phyloP scores from a whole-genome alignment of 2,113 vertebrate genomes.

The Haliaeetus leucogaster region DNA sequence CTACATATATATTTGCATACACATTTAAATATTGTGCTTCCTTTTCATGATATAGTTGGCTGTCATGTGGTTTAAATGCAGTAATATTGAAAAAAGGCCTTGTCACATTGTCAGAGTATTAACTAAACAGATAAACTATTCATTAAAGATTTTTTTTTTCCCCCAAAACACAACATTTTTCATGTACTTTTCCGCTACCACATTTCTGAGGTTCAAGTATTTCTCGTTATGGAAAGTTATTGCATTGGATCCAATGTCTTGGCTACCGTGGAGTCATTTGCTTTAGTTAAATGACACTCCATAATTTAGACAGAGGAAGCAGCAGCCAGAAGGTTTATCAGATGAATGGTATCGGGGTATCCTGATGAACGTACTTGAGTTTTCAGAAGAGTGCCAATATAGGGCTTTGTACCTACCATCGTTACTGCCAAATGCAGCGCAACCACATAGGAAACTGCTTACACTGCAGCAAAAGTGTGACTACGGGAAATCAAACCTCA shows the following conservation, averaged over 20 bases:
- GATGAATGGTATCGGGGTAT: not conserved
- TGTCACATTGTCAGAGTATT: not conserved
- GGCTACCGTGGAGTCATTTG: not conserved
- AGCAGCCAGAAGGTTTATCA: not conserved
- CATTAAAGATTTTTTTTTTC: not conserved
- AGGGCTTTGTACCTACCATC: not conserved
- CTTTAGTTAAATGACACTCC: not conserved
- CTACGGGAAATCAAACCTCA: not conserved
- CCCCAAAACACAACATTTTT: not conserved
- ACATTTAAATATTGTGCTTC: not conserved
- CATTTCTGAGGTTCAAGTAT: not conserved
- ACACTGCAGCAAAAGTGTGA: not conserved
- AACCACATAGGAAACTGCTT: not conserved
- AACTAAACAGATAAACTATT: not conserved
- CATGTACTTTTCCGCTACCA: not conserved
- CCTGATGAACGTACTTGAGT: not conserved
- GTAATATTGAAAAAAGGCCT: not conserved
- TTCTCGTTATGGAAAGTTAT: not conserved
- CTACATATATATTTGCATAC: not conserved
- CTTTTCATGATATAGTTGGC: not conserved
- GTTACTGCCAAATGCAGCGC: not conserved
- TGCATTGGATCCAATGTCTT: not conserved
- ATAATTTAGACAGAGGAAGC: not conserved
- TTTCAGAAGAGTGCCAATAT: not conserved
- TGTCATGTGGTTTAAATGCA: not conserved